phyloP scores from a whole-genome alignment of 1,140 invertebrate species.

The Proctacanthus coquilletti region DNA sequence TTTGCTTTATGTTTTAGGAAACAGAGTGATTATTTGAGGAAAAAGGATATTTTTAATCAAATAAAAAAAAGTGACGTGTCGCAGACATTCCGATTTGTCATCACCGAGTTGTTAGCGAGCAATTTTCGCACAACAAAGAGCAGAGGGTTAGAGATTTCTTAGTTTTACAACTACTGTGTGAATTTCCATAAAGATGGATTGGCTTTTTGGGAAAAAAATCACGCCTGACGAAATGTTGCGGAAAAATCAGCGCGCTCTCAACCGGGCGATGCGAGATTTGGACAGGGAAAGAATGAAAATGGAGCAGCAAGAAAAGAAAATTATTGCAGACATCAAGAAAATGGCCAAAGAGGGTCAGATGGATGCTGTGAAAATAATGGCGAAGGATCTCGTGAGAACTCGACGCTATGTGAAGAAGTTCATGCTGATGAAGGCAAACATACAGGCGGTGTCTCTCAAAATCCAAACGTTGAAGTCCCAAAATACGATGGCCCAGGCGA shows the following conservation, averaged over 20 bases:
- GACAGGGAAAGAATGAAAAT: slow-evolving; percentile 88
- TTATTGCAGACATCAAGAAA: slow-evolving; percentile 97
- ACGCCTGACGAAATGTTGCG: slow-evolving; percentile 96
- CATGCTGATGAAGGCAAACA: slow-evolving; percentile 99
- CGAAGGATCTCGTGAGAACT: slow-evolving; percentile 95
- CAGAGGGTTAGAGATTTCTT: no score
- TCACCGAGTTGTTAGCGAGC: no score
- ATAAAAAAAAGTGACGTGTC: no score
- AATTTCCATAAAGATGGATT: slow-evolving; percentile 79
- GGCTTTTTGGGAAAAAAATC: slow-evolving; percentile 91
- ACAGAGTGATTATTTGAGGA: no score
- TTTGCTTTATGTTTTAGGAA: no score
- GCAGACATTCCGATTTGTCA: no score
- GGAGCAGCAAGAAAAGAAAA: slow-evolving; percentile 98
- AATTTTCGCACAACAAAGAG: no score
- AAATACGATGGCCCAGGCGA: slow-evolving; percentile 98
- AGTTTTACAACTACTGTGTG: no score
- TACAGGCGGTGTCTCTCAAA: slow-evolving; percentile 96
- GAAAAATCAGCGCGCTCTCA: slow-evolving; percentile 96
- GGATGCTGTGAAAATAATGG: slow-evolving; percentile 99
- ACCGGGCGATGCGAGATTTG: slow-evolving; percentile 95
- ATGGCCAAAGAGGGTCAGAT: slow-evolving; percentile 98
- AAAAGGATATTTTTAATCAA: no score
- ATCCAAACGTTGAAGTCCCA: slow-evolving; percentile 97
- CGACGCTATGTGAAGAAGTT: slow-evolving; percentile 95